Base-by-base conservation (phyloP, 2,113 vertebrate species). In the Zootoca vivipara region DNA sequence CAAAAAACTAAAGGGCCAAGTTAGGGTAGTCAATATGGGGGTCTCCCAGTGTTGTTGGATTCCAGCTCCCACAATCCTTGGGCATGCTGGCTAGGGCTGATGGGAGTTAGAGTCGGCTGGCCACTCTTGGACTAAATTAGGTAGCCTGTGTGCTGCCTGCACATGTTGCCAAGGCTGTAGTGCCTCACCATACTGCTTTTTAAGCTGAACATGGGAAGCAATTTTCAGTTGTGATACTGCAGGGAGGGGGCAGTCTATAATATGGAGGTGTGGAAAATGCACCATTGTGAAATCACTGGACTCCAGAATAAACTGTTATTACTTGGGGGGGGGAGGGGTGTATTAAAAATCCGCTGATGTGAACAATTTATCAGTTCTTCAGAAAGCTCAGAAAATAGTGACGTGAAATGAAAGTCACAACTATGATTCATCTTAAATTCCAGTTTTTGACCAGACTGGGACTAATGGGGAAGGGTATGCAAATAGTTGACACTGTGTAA, bases 351-450 rank as follows among this genome's bases (percentile, higher is more conserved):
- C 58, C 65, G n/a, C 70, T 58, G 33, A 62, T 70, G 58, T 30
- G 78, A 62, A 69, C 40, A 64, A 46, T 64, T 90, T 94, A 74
- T 52, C 91, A 67, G 2, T 75, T 88, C 81, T 89, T 90, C 72
- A 2, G 26, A 69, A 78, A 91, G 67, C 83, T 90, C 69, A 89
- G 85, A 89, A 93, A 86, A 62, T 28, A 67, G 72, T 92, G 80
- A 89, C 88, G 87, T 22, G 87, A 87, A 92, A 28, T 86, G 82
- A 75, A 86, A 82, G 90, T 92, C 64, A 56, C n/a, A 15, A 22
- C 30, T 85, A 40, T 94, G 91, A 95, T 82, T 92, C 88, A 88
- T 91, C 79, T 90, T 84, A 52, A 92, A 83, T 85, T 88, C 89
- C 82, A 65, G 67, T 77, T 2, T 85, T 80, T 85, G 91, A 65